Evolutionary conservation across 2,797 vertebrate genomes (phyloP), one percentile per base, ranked within the genome.

Genomic region (Sebastes minor): DNA sequence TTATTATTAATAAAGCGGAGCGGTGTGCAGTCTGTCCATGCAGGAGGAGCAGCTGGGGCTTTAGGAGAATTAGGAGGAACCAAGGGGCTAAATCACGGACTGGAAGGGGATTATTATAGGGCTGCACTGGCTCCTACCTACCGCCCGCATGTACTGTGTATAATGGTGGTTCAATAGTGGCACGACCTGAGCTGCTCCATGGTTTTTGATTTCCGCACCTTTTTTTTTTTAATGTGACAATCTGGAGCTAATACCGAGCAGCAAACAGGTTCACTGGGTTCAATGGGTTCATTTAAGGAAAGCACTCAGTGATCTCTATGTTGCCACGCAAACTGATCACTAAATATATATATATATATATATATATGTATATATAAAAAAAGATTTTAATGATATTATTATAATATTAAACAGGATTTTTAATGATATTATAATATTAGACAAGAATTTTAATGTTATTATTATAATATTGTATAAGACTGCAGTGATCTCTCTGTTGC

Each of bases 1-100:
- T 35, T 12, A 96, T 96, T 94, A 95, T 96, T 95, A 95, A 95
- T 95, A 94, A 93, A 38, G 91, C 85, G 86, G 86, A 88, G 90
- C 94, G 89, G 91, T 86, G 93, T 74, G 92, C 95, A 94, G 94
- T 80, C 92, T 95, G 95, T 94, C 89, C 33, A 35, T 35, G 33
- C 33, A 35, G 33, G 33, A 72, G 82, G 81, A 94, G 93, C 95
- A 95, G 95, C 95, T 95, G 94, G 81, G 93, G 93, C 88, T 93
- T 92, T 92, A 84, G 92, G 86, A 85, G 94, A 91, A 93, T 95
- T 93, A 95, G 86, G 87, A 83, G 86, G 85, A 90, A 35, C 33
- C 86, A 82, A 79, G 85, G 82, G 92, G 90, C 92, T 88, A 88
- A 93, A 95, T 92, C 92, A 92, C 92, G 91, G 92, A 84, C 91